Base-by-base conservation (phyloP, 2,888 invertebrate species). In the Phyllotreta cruciferae region DNA sequence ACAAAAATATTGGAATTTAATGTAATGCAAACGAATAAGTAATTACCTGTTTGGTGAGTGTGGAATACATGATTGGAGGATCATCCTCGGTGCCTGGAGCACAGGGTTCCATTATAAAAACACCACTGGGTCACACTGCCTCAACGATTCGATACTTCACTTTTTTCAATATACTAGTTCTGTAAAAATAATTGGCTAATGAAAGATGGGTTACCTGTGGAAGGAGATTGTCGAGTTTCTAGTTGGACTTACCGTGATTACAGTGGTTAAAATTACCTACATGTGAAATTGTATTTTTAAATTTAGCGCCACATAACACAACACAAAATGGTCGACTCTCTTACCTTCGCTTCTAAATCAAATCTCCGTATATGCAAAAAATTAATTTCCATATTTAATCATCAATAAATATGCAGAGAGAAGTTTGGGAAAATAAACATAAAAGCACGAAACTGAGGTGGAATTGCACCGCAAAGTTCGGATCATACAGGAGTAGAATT, bases 11-110 rank as follows among this genome's bases (percentile, higher is more conserved):
- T 53, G 9, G 11, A 53, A 53, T 53, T 53, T 56, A 66, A 63
- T 53, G 45, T 54, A 57, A 24, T 38, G 4, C 7, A 45, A 14
- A 35, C 39, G 53, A 54, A 64, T 38, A 57, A 54, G 49, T 68
- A 69, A 58, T 49, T 79, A 79, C 78, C 78, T 77, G 71, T 70
- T 78, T 79, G 13, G 66, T 76, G 36, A 74, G 66, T 39, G 73
- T 68, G 14, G 73, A 70, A 63, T 70, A 74, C 63, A 67, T 67
- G 56, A 73, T 70, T 10, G 72, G 72, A 10, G 72, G 72, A 52
- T 79, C 79, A 64, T 78, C 78, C 73, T 79, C 79, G 38, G 79
- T 79, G 42, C 79, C 79, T 24, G 79, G 79, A 36, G 79, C 78
- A 60, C 73, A 64, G 24, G 78, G 78, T 67, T 79, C 78, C 78